Percentiles rank a stretch among this genome's conserved stretches.
Conservation (phyloP, 2,113 vertebrate genomes). For the Eonycteris spelaea region DNA sequence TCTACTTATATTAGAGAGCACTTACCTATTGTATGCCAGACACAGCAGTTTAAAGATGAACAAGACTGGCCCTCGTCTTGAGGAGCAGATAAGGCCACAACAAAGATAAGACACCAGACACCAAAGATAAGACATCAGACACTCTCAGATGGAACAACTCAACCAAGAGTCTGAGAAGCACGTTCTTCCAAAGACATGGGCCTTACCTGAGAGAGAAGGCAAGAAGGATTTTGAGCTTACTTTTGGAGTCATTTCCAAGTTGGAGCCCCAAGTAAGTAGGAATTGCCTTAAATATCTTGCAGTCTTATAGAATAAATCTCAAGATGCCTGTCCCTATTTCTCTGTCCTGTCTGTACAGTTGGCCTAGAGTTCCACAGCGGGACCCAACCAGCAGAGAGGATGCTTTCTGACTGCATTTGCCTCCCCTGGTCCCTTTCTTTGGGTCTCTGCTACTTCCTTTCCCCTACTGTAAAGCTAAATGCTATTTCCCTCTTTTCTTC, state of each 20-base stretch:
- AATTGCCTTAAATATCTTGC: not conserved
- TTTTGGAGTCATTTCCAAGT: not conserved
- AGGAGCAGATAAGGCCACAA: not conserved
- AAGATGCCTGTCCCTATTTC: not conserved
- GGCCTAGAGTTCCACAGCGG: not conserved
- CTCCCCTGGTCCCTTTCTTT: not conserved
- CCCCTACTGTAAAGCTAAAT: not conserved
- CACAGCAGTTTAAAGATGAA: not conserved
- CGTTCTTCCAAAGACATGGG: not conserved
- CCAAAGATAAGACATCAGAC: not conserved
- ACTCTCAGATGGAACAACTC: not conserved
- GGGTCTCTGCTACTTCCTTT: not conserved
- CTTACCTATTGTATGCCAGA: not conserved
- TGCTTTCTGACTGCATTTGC: not conserved
- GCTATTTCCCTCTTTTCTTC: not conserved
- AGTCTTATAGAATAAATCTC: too few species aligned
- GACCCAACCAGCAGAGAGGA: not conserved
- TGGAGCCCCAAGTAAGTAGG: not conserved
- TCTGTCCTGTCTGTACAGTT: not conserved
- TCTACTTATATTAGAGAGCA: not conserved
- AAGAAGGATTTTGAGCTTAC: not conserved
- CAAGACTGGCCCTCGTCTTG: not conserved
- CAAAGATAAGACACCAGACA: not conserved
- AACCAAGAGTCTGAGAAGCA: not conserved
- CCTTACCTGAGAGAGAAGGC: not conserved